Percentiles rank a stretch among this genome's conserved stretches.
Evolutionary conservation across 2,888 invertebrate species (phyloP).

Genomic region (Dexiosoma caninum): DNA sequence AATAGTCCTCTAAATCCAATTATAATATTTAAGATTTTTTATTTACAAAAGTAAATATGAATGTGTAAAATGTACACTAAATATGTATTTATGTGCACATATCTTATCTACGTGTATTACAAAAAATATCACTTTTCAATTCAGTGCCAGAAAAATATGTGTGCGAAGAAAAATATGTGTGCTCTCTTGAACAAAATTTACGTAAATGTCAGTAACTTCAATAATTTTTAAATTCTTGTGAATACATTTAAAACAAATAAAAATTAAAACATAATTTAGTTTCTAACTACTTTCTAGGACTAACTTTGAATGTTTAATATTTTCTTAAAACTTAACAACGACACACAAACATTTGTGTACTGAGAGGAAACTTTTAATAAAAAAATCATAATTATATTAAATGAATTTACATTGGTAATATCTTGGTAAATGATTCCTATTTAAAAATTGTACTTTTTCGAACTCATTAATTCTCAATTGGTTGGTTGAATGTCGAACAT

Average conservation of each 20-base stretch:
- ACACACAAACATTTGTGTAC: background rate
- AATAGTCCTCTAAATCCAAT: no score
- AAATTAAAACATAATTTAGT: constrained; percentile 17
- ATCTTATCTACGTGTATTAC: background rate
- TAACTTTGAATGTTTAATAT: background rate
- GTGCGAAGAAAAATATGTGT: background rate
- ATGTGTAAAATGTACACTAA: no score
- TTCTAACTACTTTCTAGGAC: background rate
- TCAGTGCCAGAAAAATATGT: background rate
- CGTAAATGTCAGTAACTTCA: constrained; percentile 5
- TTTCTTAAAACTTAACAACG: background rate
- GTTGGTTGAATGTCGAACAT: no score
- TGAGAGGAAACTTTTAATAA: background rate
- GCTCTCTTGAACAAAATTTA: background rate
- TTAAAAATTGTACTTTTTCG: no score
- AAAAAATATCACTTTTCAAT: background rate
- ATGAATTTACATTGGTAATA: no score
- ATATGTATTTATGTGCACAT: background rate
- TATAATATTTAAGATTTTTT: no score
- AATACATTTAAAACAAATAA: constrained; percentile 34
- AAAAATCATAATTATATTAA: no score
- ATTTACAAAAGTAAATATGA: no score
- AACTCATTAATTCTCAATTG: no score
- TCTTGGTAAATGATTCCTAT: no score
- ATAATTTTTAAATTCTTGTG: constrained; percentile 7